Evolutionary conservation across 2,888 invertebrate species (phyloP).

Genomic region (Cephus nigrinus): DNA sequence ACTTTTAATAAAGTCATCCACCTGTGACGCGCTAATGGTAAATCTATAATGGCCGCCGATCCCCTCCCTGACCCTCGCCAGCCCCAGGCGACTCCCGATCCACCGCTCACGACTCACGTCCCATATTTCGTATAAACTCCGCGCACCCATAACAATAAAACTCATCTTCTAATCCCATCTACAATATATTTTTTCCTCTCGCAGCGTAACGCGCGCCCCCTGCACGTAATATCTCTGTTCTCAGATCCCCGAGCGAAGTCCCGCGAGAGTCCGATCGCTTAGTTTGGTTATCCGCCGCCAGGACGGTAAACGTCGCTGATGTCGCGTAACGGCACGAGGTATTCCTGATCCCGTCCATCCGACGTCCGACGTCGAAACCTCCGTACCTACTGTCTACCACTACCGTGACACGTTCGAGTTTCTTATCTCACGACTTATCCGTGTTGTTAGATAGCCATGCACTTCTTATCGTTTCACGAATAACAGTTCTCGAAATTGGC

Average conservation of each 20-base stretch:
- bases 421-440: background rate
- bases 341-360: background rate
- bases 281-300: background rate
- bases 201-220: background rate
- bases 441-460: slow-evolving; percentile 18
- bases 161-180: background rate
- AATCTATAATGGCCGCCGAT: slow-evolving; percentile 21
- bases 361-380: background rate
- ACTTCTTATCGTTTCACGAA: slow-evolving; percentile 36
- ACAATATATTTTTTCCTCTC: background rate
- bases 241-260: background rate
- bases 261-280: background rate
- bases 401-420: background rate
- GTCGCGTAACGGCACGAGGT: background rate
- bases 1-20: slow-evolving; percentile 23
- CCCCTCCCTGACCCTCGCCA: slow-evolving; percentile 6
- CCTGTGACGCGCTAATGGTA: slow-evolving; percentile 23
- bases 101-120: background rate
- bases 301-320: background rate
- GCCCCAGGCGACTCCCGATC: background rate
- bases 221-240: background rate
- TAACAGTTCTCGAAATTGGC: slow-evolving; percentile 50
- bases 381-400: background rate
- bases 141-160: background rate
- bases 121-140: background rate